Conservation (phyloP, 2,888 invertebrate genomes). For the Pandemis corylana region DNA sequence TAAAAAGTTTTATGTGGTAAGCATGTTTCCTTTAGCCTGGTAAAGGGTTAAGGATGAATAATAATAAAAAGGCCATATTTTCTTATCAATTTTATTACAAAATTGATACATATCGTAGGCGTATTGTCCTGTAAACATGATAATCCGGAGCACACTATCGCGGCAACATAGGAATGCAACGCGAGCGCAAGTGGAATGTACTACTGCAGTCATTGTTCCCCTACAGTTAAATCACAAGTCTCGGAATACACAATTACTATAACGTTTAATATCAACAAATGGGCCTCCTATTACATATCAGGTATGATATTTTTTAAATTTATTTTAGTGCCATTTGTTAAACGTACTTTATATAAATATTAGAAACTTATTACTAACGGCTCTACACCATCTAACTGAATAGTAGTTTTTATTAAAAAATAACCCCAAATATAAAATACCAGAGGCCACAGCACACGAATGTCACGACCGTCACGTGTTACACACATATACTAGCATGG, state of each 20-base stretch:
- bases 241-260: neutral
- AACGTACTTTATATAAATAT: neutral
- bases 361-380: conserved; percentile 13
- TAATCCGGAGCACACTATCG: conserved; percentile 54
- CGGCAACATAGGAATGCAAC: conserved; percentile 55
- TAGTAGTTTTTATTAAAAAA: conserved; percentile 5
- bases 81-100: conserved; percentile 49
- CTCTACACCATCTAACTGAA: conserved; percentile 5
- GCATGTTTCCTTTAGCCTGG: no score
- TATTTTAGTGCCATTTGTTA: conserved; percentile 27
- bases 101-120: conserved; percentile 59
- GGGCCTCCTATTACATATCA: neutral
- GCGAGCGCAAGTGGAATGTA: conserved; percentile 57
- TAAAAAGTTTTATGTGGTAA: no score
- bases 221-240: conserved; percentile 18
- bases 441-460: neutral
- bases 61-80: conserved; percentile 9
- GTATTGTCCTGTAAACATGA: conserved; percentile 66
- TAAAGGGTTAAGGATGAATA: neutral
- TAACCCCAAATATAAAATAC: neutral
- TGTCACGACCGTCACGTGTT: no score
- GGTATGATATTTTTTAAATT: conserved; percentile 5
- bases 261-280: neutral
- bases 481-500: neutral
- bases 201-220: conserved; percentile 31